Base-by-base conservation (phyloP, 2,113 vertebrate genomes). In the Bufo bufo region DNA sequence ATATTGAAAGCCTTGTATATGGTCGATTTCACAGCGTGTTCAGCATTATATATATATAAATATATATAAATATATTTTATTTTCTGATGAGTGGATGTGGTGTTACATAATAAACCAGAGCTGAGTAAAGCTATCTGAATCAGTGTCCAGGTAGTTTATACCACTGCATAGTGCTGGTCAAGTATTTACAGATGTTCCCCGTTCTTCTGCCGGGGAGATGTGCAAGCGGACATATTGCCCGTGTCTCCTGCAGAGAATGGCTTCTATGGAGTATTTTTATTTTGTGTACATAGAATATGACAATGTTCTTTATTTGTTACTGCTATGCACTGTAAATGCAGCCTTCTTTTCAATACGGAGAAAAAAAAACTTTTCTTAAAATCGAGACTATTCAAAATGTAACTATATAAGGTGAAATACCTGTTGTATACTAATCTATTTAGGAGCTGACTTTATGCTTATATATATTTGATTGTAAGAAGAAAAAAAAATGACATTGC, bases 291-390 rank as follows among this genome's bases (percentile, higher is more conserved):
- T 99, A 98, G 85, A 93, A 91, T 95, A 94, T 92, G 94, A 97
- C 91, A 90, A 97, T 94, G 95, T 96, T 97, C 93, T 97, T 97
- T 97, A 96, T 98, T 98, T 98, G 98, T 99, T 99, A 99, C 97
- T 97, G 98, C 97, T 99, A 99, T 99, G 98, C 98, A 99, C 98
- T 99, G 98, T 99, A 99, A 98, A 99, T 95, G 96, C 97, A 98
- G 97, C 97, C 96, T 99, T 98, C 95, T 96, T 99, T 98, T 96
- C 95, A 96, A 97, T 94, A 93, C 95, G 93, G 95, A 95, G 92
- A 92, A 97, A 79, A 58, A 83, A 8, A 43, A 93, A 92, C 96
- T 98, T 99, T 99, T 97, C 97, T 98, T 78, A 69, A 65, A 98
- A 98, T 96, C 95, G 93, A 96, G 95, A 99, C 96, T 99, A 98